Conservation (phyloP, 2,113 vertebrate species). For the Oceanodroma tethys region DNA sequence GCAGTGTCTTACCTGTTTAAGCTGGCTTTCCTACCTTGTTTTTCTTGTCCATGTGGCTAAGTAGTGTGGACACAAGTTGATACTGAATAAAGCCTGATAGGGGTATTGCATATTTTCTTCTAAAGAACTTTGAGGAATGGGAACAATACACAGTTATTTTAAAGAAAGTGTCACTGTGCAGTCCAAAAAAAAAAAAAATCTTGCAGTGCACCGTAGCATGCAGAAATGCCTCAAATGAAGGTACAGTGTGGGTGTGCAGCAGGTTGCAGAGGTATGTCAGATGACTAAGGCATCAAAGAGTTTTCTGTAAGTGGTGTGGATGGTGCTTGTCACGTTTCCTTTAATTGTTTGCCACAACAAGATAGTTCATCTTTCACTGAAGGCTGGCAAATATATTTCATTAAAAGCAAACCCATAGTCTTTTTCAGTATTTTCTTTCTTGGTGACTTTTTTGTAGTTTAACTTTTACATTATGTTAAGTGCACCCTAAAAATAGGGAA, state of each 20-base stretch:
- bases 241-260: slow-evolving; percentile 41
- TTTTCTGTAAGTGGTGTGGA: background rate
- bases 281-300: slow-evolving; percentile 16
- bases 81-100: background rate
- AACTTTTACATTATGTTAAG: background rate
- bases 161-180: slow-evolving; percentile 41
- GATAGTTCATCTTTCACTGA: background rate
- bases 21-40: slow-evolving; percentile 20
- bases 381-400: background rate
- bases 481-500: background rate
- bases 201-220: slow-evolving; percentile 37
- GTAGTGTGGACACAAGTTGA: slow-evolving; percentile 33
- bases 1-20: background rate
- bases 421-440: background rate
- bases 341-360: background rate
- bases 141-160: slow-evolving; percentile 31
- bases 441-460: background rate
- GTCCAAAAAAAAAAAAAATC: slow-evolving; percentile 2
- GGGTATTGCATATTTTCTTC: slow-evolving; percentile 46
- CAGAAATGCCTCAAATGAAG: slow-evolving; percentile 52
- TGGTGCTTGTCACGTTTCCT: background rate
- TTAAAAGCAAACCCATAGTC: background rate
- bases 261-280: slow-evolving; percentile 5
- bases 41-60: background rate
- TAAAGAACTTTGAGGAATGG: slow-evolving; percentile 24